phyloP scores from a whole-genome alignment of 2,797 vertebrate species.

The Buphagus erythrorhynchus region DNA sequence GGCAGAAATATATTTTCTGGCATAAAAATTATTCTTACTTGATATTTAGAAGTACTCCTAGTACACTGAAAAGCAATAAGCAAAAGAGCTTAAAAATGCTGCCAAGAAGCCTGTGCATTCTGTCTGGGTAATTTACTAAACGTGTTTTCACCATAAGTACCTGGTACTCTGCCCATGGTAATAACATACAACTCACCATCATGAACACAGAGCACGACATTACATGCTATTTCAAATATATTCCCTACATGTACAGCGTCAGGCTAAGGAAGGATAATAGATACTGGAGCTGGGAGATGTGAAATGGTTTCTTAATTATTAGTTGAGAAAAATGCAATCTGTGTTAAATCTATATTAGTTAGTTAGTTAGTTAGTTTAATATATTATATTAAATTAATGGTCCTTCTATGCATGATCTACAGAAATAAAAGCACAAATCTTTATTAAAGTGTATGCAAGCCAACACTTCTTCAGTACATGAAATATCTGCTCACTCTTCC shows the following conservation, averaged over 20 bases:
- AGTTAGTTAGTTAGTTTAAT: no score
- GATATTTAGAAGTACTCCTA: background rate
- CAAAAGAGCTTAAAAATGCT: background rate
- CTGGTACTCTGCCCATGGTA: background rate
- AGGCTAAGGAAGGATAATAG: background rate
- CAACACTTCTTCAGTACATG: background rate
- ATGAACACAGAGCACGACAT: background rate
- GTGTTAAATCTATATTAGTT: background rate
- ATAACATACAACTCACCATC: background rate
- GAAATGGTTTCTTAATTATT: background rate
- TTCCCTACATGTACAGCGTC: background rate
- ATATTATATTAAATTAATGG: background rate
- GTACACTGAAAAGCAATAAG: background rate
- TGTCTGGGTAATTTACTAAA: background rate
- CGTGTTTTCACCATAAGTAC: accelerated
- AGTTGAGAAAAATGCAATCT: background rate
- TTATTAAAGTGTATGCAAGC: background rate
- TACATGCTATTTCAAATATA: background rate
- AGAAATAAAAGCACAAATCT: background rate
- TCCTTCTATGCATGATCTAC: background rate
- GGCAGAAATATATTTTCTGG: background rate
- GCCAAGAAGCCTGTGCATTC: background rate
- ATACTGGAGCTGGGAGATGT: background rate
- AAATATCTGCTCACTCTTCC: background rate
- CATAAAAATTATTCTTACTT: background rate